A percentile compares a stretch with the other conserved stretches of the same genome.
Evolutionary conservation across 2,888 invertebrate genomes (phyloP).

Genomic region (Zhengitettix transpicula): DNA sequence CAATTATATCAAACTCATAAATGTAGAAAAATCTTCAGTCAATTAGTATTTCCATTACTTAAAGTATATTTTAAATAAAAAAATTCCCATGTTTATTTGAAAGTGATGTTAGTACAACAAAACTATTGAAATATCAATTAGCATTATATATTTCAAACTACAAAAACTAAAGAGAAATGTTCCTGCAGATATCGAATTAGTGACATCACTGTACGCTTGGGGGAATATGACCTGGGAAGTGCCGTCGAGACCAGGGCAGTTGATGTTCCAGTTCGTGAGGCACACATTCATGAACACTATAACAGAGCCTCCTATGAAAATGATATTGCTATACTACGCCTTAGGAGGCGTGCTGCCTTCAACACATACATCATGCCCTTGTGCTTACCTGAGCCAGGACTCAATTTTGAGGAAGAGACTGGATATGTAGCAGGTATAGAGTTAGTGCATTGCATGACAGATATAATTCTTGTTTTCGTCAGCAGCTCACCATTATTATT

Average conservation of each 20-base stretch:
- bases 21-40: no score
- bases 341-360: slow-evolving; percentile 47
- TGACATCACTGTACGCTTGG: slow-evolving; percentile 52
- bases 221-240: slow-evolving; percentile 60
- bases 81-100: no score
- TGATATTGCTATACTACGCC: slow-evolving; percentile 58
- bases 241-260: slow-evolving; percentile 49
- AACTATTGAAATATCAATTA: no score
- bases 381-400: slow-evolving; percentile 54
- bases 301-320: slow-evolving; percentile 49
- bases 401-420: slow-evolving; percentile 39
- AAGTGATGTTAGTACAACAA: no score
- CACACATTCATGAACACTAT: slow-evolving; percentile 50
- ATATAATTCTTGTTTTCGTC: no score
- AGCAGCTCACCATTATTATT: no score
- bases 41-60: no score
- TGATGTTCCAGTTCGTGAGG: slow-evolving; percentile 49
- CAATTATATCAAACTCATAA: no score
- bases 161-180: no score
- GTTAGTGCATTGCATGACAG: no score
- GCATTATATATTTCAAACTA: no score
- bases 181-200: slow-evolving; percentile 34
- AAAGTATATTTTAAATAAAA: no score
- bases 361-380: slow-evolving; percentile 71
- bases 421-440: slow-evolving; percentile 46